Conservation (phyloP, 2,113 vertebrate species). For the Ascaphus truei region DNA sequence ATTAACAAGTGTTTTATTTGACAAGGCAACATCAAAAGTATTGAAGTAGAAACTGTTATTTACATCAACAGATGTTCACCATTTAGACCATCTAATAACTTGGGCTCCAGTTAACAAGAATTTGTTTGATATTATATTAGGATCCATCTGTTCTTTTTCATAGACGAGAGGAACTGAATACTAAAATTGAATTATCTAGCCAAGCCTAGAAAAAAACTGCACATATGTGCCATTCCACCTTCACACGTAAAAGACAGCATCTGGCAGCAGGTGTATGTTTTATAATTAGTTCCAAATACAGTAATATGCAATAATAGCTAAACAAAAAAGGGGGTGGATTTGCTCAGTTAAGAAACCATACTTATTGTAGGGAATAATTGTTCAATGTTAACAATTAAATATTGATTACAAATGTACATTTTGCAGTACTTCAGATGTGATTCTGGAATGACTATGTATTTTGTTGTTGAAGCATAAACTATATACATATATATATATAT, state of each 20-base stretch:
- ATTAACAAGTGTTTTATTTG: conserved; percentile 48
- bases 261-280: conserved; percentile 45
- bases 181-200: conserved; percentile 56
- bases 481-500: too few species aligned
- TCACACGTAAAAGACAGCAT: conserved; percentile 43
- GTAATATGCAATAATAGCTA: conserved; percentile 38
- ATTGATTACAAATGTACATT: not conserved
- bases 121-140: conserved; percentile 51
- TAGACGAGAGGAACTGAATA: conserved; percentile 53
- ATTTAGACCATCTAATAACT: conserved; percentile 54
- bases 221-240: conserved; percentile 46
- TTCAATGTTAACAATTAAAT: conserved; percentile 1
- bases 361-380: not conserved
- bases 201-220: conserved; percentile 45
- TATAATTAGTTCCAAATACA: conserved; percentile 48
- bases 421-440: not conserved
- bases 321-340: conserved; percentile 5
- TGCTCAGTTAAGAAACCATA: not conserved
- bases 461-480: too few species aligned
- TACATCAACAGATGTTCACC: conserved; percentile 62
- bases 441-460: too few species aligned
- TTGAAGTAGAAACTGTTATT: conserved; percentile 48
- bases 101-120: conserved; percentile 58
- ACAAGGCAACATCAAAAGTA: conserved; percentile 48
- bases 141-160: conserved; percentile 58